Evolutionary conservation across 2,797 vertebrate species (phyloP), one percentile per base, ranked within the genome.

Genomic region (Leuciscus waleckii): DNA sequence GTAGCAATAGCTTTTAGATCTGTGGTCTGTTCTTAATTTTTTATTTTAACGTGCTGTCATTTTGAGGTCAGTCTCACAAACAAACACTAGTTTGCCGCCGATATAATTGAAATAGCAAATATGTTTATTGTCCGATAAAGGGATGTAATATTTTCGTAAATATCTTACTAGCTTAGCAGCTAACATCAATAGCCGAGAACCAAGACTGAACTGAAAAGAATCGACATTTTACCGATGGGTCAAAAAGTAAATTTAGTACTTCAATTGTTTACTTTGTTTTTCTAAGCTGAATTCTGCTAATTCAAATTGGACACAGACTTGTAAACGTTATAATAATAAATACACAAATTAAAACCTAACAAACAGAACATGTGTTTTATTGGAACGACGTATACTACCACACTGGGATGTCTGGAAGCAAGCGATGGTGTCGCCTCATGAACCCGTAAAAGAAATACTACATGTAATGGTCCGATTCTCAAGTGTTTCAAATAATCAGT

Each of bases 121-220:
- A 2, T 41, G 4, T 39, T 19, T 78, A 43, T 11, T 61, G 9
- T 61, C 37, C 8, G 7, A n/a, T 26, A 61, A 61, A 4, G 61
- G 2, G 7, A n/a, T 9, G 5, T 29, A 14, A 26, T 61, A 61
- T 26, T 26, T 41, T 78, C 14, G 5, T 13, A 16, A 26, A 17
- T 26, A 77, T n/a, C 21, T 14, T 4, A 37, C 14, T 78, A 78
- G 76, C 76, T 29, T 78, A n/a, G 56, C 76, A 78, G 76, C 76
- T 78, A 78, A 78, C 75, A n/a, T 78, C 75, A 78, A 61, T 41
- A 69, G 5, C 68, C 21, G 2, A 69, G 5, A 13, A 39, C 19
- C 35, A 43, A 43, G 13, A 13, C 13, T 69, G 67, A 39, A 69
- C 9, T 23, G 35, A 11, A 35, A 39, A 69, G 9, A n/a, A 43